Conservation (phyloP, 2,113 vertebrate genomes). For the Trogon surrucura region DNA sequence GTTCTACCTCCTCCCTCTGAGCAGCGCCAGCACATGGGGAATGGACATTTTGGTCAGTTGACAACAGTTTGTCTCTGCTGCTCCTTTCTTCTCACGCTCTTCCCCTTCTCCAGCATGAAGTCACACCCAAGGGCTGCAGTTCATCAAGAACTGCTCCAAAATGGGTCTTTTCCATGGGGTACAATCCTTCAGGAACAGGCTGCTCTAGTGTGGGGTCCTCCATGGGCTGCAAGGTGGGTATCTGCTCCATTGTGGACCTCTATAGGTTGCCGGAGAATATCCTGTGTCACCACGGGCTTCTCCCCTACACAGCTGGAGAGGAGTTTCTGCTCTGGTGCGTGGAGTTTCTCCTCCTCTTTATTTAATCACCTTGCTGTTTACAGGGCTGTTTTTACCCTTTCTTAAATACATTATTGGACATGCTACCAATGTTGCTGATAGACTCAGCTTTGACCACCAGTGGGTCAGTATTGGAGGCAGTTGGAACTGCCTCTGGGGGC, state of each 20-base stretch:
- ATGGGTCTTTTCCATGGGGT: not conserved
- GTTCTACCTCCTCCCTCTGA: not conserved
- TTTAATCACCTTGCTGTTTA: not conserved
- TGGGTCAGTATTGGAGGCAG: rapidly evolving
- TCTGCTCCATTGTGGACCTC: not conserved
- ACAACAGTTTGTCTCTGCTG: rapidly evolving
- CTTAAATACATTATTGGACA: not conserved
- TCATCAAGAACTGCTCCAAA: not conserved
- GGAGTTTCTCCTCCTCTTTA: not conserved
- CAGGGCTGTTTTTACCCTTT: not conserved
- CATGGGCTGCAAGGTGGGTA: no score
- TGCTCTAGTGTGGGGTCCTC: not conserved
- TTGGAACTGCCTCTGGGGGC: not conserved
- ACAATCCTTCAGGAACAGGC: not conserved
- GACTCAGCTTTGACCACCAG: not conserved
- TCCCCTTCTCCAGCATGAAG: not conserved
- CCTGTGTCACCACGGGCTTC: not conserved
- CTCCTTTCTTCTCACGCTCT: not conserved
- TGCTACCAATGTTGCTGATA: not conserved
- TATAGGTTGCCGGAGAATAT: not conserved
- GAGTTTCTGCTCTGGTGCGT: rapidly evolving
- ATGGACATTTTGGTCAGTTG: not conserved
- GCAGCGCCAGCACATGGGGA: rapidly evolving
- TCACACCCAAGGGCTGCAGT: not conserved
- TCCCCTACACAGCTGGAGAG: no score